Evolutionary conservation across 2,888 invertebrate genomes (phyloP), one percentile per base, ranked within the genome.

Genomic region (Mythimna impura): DNA sequence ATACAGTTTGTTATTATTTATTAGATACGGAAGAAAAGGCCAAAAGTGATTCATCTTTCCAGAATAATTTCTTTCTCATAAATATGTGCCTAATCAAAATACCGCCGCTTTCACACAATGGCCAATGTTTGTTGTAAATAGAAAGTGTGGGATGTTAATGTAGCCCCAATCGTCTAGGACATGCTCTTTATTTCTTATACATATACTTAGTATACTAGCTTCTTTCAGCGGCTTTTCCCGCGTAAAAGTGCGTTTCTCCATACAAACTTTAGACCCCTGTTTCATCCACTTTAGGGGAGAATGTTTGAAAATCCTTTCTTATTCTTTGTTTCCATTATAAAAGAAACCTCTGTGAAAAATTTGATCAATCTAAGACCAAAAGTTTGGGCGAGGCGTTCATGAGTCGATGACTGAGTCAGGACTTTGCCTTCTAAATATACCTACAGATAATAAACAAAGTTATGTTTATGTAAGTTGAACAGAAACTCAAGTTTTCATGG

Each of bases 41-140:
- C 20, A 1, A 36, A 54, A 80, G 36, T 63, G 30, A 65, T 65
- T 76, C 60, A 78, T 73, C 34, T 69, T 60, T 47, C n/a, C 57
- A 36, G 22, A 69, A 72, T 66, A 64, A 76, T 81, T 54, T 65
- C 0, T 69, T 47, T 36, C 43, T 25, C n/a, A 43, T 67, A 71
- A 71, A 68, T 40, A 34, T 22, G n/a, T 50, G 58, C 34, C 60
- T 40, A 40, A 71, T 66, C 54, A 64, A 69, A 61, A 66, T 43
- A 71, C 17, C 10, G 14, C 20, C 47, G 10, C 73, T 70, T 77
- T 73, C 78, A 70, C 68, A 80, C 61, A 75, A 47, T 43, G 25
- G 34, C 52, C 60, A 22, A 55, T 58, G 40, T 76, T 60, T 63
- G 55, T 47, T 50, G 36, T 30, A n/a, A 58, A 55, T 50, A 50